Base-by-base conservation (phyloP, 2,113 vertebrate genomes). In the Sceloporus tristichus region DNA sequence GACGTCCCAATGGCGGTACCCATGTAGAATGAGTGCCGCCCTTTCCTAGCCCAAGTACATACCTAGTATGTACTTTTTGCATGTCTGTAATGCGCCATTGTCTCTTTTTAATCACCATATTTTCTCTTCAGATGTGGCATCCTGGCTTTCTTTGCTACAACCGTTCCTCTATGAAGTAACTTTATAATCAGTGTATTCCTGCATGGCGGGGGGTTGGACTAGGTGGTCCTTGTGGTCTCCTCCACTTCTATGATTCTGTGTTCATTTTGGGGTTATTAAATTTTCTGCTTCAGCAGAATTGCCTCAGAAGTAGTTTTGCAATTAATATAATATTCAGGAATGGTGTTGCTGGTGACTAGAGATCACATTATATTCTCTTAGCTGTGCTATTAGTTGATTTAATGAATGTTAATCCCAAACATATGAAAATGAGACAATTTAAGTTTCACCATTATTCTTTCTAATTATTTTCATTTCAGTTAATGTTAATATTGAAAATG, bases 401-500 rank as follows among this genome's bases (percentile, higher is more conserved):
- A 21, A 66, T 59, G 11, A 84, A 38, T 42, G 62, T 19, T 86
- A 23, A 54, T 73, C 53, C 40, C 74, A 73, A 83, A 73, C 18
- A 21, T 40, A 74, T 5, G 42, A 74, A 71, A 87, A n/a, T 19
- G 34, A 87, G 9, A 10, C 16, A 54, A n/a, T 3, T 42, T 65
- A 71, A 56, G 62, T 77, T 13, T 29, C 59, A n/a, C 29, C 38
- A 85, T 85, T n/a, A 74, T 14, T 77, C 66, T 82, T 40, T 40
- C n/a, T 65, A 79, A 59, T 59, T 62, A 56, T 73, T 73, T 73
- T 80, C 34, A 81, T 81, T 74, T 81, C 38, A 34, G 40, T 74
- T 87, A 42, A 59, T 40, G 5, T 87, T 68, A 86, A 79, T 56
- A 14, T 78, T 85, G 74, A 85, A 78, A 77, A 40, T 38, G 21